phyloP scores from a whole-genome alignment of 2,888 invertebrate species.

The Deilephila elpenor region DNA sequence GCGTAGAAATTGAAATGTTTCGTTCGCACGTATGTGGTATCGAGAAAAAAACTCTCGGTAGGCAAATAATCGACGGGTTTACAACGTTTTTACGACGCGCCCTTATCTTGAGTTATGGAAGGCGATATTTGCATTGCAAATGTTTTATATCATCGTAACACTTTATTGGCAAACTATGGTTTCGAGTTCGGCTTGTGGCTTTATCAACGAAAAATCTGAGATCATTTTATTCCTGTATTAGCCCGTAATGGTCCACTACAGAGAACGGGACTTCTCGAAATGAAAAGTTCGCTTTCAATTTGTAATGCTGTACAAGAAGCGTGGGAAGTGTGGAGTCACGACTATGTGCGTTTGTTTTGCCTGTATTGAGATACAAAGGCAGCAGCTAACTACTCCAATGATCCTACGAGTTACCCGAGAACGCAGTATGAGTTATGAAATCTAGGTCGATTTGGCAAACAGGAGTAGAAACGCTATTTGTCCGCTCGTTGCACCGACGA shows the following conservation, averaged over 20 bases:
- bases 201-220: neutral
- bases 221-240: neutral
- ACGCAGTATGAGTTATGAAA: neutral
- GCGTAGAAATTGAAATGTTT: constrained; percentile 8
- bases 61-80: constrained; percentile 40
- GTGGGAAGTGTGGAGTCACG: too few relatives aligned
- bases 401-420: neutral
- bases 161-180: constrained; percentile 36
- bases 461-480: neutral
- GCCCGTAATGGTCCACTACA: too few relatives aligned
- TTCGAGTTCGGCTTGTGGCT: neutral
- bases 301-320: too few relatives aligned
- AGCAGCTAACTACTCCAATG: too few relatives aligned
- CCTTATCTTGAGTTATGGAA: constrained; percentile 49
- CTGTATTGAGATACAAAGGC: too few relatives aligned
- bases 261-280: too few relatives aligned
- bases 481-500: neutral
- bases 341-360: too few relatives aligned
- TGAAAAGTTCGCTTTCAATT: too few relatives aligned
- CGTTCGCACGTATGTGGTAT: constrained; percentile 17
- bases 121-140: constrained; percentile 48
- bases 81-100: constrained; percentile 45
- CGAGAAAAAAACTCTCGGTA: constrained; percentile 34
- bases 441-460: neutral
- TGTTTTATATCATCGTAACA: constrained; percentile 46